Base-by-base conservation (phyloP, 1,140 invertebrate genomes). In the Babylonia areolata region DNA sequence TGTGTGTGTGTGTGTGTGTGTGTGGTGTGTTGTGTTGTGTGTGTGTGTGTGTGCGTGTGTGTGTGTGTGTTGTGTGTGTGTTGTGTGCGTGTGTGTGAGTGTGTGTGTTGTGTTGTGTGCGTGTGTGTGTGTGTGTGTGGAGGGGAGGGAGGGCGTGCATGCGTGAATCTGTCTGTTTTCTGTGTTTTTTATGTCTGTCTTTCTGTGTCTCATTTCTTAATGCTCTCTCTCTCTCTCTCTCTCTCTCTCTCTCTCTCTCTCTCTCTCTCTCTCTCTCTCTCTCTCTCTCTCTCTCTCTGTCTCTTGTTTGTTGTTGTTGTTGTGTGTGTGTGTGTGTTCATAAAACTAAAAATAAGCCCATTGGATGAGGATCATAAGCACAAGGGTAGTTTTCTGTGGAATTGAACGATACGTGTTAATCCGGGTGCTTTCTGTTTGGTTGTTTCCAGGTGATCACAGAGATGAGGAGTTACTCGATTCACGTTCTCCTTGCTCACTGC, bases 371-470 rank as follows among this genome's bases (percentile, higher is more conserved):
- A 6, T 31, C 28, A 9, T 69, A n/a, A n/a, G 1, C 31, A 9
- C 28, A 12, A 6, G 23, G 23, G 6, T 69, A 0, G 0, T 23
- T 6, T 31, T 69, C 23, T 28, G 15, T 69, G 6, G 9, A 6
- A n/a, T 6, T 69, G 23, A n/a, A 9, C 31, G 6, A 6, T 31
- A n/a, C 64, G 23, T 31, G 23, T 23, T 20, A 6, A n/a, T 31
- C 0, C 15, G 15, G 6, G 23, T 23, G n/a, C 28, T 12, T 40
- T 71, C 28, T 80, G 15, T 86, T 88, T 23, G 64, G 78, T 81
- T 58, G 28, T 79, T 89, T 90, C 9, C 82, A 92, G 90, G 85
- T 90, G 39, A 83, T 92, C 2, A 85, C 81, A 87, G 90, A 91
- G 51, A 88, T 87, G n/a, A 86, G 81, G 64, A 85, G 77, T 39